These are phyloP conservation scores for Chloropsis hardwickii DNA, from an alignment of 2,113 vertebrate genomes.

Conservation along the genomic window DNA sequence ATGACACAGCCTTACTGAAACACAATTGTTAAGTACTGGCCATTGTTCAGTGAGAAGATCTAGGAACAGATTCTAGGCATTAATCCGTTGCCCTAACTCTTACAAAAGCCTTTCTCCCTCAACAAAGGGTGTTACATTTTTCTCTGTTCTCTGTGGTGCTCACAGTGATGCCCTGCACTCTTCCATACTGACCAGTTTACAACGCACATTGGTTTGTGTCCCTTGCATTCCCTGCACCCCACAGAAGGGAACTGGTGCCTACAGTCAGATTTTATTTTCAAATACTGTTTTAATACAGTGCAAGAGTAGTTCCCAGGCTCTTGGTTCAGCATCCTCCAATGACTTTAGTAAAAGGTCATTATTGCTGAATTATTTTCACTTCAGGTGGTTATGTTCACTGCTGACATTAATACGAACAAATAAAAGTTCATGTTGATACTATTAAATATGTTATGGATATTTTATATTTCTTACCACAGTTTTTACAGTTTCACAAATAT, in stretches of 20 bases:
- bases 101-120: background rate
- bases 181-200: fast-evolving
- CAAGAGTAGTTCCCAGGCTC: background rate
- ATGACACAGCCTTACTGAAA: background rate
- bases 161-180: background rate
- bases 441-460: conserved; percentile 14
- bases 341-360: background rate
- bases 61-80: background rate
- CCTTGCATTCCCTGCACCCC: background rate
- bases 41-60: background rate
- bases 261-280: background rate
- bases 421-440: background rate
- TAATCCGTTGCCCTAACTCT: background rate
- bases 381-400: background rate
- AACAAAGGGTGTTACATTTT: background rate
- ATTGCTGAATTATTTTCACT: background rate
- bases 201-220: background rate
- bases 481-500: conserved; percentile 71
- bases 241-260: background rate
- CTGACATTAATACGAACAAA: background rate
- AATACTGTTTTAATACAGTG: background rate
- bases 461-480: conserved; percentile 66
- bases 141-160: background rate
- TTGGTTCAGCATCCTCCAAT: background rate
- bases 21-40: background rate